These are phyloP conservation scores for Monarcha castaneiventris DNA, from an alignment of 2,113 vertebrate genomes.

Conservation along the genomic window DNA sequence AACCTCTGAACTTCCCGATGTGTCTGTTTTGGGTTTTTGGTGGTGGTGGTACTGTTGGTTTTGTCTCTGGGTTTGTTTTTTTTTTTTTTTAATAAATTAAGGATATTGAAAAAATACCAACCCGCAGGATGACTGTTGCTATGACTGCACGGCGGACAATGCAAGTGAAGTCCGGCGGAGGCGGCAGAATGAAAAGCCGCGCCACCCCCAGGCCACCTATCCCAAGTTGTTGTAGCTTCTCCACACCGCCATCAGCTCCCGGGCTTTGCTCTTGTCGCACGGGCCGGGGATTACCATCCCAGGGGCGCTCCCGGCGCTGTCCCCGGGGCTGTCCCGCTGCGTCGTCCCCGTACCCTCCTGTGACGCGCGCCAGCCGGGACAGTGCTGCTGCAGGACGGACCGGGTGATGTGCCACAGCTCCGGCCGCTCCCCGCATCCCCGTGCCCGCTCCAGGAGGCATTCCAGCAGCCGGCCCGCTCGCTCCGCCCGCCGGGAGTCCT, in stretches of 20 bases:
- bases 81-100: conserved; percentile 31
- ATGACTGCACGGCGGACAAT: background rate
- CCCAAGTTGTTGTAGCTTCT: conserved; percentile 18
- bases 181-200: background rate
- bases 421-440: background rate
- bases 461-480: background rate
- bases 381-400: background rate
- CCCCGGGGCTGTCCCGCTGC: background rate
- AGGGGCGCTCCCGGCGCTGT: background rate
- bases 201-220: background rate
- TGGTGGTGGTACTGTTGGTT: background rate
- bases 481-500: background rate
- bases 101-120: background rate
- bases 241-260: conserved; percentile 16
- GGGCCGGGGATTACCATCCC: background rate
- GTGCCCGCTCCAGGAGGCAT: background rate
- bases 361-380: background rate
- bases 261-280: background rate
- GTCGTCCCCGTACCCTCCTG: background rate
- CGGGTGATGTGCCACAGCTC: background rate
- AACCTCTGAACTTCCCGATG: no score
- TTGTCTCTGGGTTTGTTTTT: background rate
- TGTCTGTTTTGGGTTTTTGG: background rate
- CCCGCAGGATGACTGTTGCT: background rate
- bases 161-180: background rate